Evolutionary conservation across 2,888 invertebrate species (phyloP).

Genomic region (Leucozona laternaria): DNA sequence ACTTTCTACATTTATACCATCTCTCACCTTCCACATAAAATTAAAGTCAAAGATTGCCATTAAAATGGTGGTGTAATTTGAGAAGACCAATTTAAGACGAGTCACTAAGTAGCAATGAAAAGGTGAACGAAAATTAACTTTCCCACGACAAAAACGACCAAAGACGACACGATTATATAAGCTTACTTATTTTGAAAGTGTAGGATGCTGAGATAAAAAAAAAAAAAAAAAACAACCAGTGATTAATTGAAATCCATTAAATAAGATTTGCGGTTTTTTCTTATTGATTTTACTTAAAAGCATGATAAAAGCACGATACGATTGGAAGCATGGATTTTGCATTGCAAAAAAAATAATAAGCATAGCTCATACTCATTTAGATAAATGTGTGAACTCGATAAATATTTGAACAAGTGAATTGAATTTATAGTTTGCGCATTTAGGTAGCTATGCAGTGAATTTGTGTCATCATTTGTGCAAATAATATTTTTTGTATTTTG

Average conservation of each 20-base stretch:
- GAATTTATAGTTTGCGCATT: neutral
- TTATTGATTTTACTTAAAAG: conserved; percentile 19
- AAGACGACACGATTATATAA: conserved; percentile 21
- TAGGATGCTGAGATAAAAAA: neutral
- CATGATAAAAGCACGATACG: too few species aligned
- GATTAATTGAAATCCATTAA: conserved; percentile 37
- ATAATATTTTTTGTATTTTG: neutral
- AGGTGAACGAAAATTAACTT: conserved; percentile 33
- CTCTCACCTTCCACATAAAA: conserved; percentile 14
- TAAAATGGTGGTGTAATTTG: conserved; percentile 56
- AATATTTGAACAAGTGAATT: conserved; percentile 27
- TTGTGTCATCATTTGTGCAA: conserved; percentile 33
- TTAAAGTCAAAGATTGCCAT: conserved; percentile 40
- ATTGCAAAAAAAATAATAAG: neutral
- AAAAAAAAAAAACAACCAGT: neutral
- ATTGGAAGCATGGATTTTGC: neutral
- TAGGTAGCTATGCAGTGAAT: conserved; percentile 3
- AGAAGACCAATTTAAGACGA: conserved; percentile 50
- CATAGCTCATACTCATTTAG: neutral
- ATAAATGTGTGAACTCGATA: neutral
- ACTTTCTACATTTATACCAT: conserved; percentile 17
- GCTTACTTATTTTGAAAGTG: conserved; percentile 7
- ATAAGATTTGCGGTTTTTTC: conserved; percentile 25
- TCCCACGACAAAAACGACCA: conserved; percentile 32
- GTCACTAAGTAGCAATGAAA: conserved; percentile 37